Evolutionary conservation across 2,113 vertebrate species (phyloP), one percentile per base, ranked within the genome.

Genomic region (Bubo bubo): DNA sequence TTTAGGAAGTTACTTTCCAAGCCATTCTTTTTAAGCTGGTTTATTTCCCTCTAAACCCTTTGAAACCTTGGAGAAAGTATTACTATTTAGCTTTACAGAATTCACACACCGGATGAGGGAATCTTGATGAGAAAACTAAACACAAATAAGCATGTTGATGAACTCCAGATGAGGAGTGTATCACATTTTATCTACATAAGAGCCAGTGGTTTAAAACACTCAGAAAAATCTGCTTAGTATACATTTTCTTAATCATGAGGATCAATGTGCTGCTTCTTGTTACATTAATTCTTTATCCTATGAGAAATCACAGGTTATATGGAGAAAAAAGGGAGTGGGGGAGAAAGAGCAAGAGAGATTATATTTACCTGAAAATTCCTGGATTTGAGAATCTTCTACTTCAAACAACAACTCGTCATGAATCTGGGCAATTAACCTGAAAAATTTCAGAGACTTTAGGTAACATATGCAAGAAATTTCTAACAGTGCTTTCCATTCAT

Each of bases 361-460:
- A 8, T 49, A 79, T 93, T 97, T 64, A 99, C 99, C 99, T 98
- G 99, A 98, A 97, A 99, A 99, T 80, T 98, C 97, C 7, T 98
- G 88, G 30, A 99, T 66, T 96, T 99, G 99, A 4, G 98, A 84
- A 72, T 99, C 98, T 92, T 99, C 98, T 89, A 99, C 99, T 91
- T 99, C 99, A 95, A 99, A 99, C 52, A 99, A 97, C 35, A 99
- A 98, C 92, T 99, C 99, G 8, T 99, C 99, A 4, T 99, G 99
- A 79, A 99, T 99, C 88, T 99, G 99, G 52, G 99, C 99, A 15
- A 99, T 95, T 93, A 99, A 95, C 96, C 99, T 99, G 90, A 60
- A 97, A 94, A 53, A 84, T 59, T 79, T 28, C 55, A 73, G 70
- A 91, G 35, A 45, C 23, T 76, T 91, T 7, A 91, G 71, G 30